These are phyloP conservation scores for Cataglyphis albicans DNA, from an alignment of 2,888 invertebrate species.

Conservation along the genomic window DNA sequence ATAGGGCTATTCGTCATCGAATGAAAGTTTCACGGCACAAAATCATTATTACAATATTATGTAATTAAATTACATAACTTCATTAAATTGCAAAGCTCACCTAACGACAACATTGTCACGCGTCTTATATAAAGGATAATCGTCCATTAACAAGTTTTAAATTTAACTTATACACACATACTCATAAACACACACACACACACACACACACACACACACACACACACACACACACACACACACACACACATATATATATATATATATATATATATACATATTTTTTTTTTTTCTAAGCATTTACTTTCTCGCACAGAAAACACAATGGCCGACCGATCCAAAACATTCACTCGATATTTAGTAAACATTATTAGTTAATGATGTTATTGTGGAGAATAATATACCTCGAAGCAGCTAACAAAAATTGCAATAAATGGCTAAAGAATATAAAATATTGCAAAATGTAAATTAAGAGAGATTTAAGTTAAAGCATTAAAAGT, in stretches of 20 bases:
- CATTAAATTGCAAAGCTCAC: constrained; percentile 34
- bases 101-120: constrained; percentile 25
- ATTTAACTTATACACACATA: constrained; percentile 25
- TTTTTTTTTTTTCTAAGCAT: constrained; percentile 18
- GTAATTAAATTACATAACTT: constrained; percentile 46
- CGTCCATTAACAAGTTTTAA: neutral
- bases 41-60: constrained; percentile 16
- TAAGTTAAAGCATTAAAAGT: neutral
- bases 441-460: neutral
- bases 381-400: neutral
- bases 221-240: too few species aligned
- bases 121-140: neutral
- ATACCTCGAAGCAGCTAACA: neutral
- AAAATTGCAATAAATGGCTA: neutral
- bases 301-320: constrained; percentile 51
- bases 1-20: constrained; percentile 21
- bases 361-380: neutral
- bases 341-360: neutral
- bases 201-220: too few species aligned
- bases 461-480: neutral
- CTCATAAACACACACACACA: too few species aligned
- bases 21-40: constrained; percentile 25
- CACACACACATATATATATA: too few species aligned
- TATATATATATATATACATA: too few species aligned
- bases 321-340: neutral